phyloP scores from a whole-genome alignment of 2,888 invertebrate species.

The Nomada ferruginata region DNA sequence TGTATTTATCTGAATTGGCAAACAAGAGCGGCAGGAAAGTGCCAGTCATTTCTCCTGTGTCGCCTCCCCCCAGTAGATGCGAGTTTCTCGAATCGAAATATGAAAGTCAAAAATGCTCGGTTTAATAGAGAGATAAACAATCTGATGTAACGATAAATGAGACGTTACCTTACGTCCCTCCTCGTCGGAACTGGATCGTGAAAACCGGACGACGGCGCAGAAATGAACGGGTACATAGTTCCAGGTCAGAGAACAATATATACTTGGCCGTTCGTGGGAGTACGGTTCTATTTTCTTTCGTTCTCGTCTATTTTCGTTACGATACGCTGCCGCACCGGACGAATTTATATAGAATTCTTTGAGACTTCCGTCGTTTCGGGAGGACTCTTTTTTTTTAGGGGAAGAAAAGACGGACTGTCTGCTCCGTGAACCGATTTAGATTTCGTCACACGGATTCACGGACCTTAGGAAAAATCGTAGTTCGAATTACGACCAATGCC shows the following conservation, averaged over 20 bases:
- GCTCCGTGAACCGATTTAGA: too few relatives aligned
- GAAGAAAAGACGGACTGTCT: too few relatives aligned
- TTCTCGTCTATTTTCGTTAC: not conserved
- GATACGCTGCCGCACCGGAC: not conserved
- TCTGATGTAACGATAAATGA: constrained; percentile 1
- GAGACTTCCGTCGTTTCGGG: too few relatives aligned
- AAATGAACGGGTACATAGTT: constrained; percentile 5
- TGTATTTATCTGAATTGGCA: constrained; percentile 22
- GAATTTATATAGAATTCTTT: not conserved
- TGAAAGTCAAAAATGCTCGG: not conserved
- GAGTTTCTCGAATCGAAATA: not conserved
- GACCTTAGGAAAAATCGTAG: too few relatives aligned
- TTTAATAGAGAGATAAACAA: not conserved
- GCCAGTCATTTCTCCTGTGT: constrained; percentile 13
- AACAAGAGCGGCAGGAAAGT: constrained; percentile 4
- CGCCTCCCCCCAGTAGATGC: not conserved
- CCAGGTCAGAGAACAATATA: not conserved
- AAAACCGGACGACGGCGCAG: not conserved
- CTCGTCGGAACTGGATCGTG: not conserved
- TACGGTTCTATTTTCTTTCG: not conserved
- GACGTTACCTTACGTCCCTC: too few relatives aligned
- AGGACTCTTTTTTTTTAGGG: too few relatives aligned
- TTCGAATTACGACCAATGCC: too few relatives aligned
- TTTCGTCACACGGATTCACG: too few relatives aligned
- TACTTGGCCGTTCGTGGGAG: too few relatives aligned